phyloP scores from a whole-genome alignment of 2,113 vertebrate genomes.

The Sphyrna mokarran region DNA sequence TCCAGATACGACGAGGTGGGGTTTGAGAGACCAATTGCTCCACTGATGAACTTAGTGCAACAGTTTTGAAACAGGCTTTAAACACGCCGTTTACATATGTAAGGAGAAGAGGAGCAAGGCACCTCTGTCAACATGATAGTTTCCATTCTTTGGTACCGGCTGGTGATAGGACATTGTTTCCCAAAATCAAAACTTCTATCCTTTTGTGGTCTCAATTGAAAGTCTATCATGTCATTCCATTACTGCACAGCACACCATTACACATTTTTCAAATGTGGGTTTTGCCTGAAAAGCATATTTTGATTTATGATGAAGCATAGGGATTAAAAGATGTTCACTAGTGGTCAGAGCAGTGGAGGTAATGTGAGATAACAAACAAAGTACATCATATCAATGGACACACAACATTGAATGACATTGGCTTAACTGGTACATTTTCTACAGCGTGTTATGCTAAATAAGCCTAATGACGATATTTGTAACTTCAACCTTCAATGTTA shows the following conservation, averaged over 20 bases:
- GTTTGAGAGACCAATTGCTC: background rate
- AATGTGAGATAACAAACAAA: background rate
- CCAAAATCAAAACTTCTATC: background rate
- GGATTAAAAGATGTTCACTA: background rate
- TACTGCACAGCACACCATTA: background rate
- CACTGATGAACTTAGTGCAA: background rate
- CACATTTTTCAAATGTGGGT: background rate
- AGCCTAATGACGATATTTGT: background rate
- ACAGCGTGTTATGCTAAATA: background rate
- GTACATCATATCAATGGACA: background rate
- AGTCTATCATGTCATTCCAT: background rate
- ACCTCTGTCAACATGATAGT: background rate
- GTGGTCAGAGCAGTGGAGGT: background rate
- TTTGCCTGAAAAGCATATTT: background rate
- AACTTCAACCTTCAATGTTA: background rate
- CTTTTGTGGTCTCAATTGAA: background rate
- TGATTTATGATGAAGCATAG: background rate
- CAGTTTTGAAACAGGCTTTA: background rate
- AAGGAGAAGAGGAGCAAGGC: background rate
- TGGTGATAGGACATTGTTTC: background rate
- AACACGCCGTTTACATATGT: background rate
- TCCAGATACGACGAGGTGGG: too few species aligned
- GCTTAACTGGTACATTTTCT: background rate
- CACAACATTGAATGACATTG: background rate
- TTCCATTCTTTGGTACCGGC: background rate